Conservation (phyloP, 2,797 vertebrate species). For the Phylloscopus collybita region DNA sequence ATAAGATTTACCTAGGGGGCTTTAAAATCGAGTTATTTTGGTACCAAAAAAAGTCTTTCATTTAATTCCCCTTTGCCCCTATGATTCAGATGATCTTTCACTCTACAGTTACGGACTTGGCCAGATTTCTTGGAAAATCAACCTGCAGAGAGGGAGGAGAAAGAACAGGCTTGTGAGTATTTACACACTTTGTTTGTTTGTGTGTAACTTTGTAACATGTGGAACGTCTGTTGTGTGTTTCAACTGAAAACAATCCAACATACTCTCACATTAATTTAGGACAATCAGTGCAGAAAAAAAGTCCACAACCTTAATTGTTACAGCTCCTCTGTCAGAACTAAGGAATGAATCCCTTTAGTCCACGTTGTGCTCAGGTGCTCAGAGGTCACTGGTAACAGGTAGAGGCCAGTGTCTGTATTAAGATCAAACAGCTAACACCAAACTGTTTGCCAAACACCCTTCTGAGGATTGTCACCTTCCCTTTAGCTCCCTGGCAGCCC, state of each 20-base stretch:
- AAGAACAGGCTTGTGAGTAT: slow-evolving; percentile 67
- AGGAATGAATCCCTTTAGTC: background rate
- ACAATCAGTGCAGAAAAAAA: background rate
- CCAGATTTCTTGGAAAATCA: slow-evolving; percentile 98
- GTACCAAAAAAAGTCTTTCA: slow-evolving; percentile 76
- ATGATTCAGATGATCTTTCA: slow-evolving; percentile 74
- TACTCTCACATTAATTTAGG: background rate
- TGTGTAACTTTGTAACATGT: background rate
- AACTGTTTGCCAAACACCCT: background rate
- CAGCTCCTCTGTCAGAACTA: background rate
- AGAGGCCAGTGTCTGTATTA: background rate
- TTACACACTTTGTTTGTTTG: background rate
- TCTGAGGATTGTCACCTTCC: background rate
- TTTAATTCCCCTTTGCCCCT: slow-evolving; percentile 55
- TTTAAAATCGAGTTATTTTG: slow-evolving; percentile 76
- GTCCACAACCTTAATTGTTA: background rate
- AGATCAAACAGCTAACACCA: background rate
- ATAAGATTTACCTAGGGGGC: slow-evolving; percentile 68
- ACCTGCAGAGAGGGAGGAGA: slow-evolving; percentile 83
- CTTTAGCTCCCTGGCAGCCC: background rate
- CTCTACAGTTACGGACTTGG: slow-evolving; percentile 98
- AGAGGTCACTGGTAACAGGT: background rate
- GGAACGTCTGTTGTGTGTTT: background rate
- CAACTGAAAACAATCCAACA: background rate
- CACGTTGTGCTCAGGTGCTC: fast-evolving